A percentile compares a stretch with the other conserved stretches of the same genome.
Conservation (phyloP, 53 echinoderm and acorn worm species). For the Holothuria scabra region DNA sequence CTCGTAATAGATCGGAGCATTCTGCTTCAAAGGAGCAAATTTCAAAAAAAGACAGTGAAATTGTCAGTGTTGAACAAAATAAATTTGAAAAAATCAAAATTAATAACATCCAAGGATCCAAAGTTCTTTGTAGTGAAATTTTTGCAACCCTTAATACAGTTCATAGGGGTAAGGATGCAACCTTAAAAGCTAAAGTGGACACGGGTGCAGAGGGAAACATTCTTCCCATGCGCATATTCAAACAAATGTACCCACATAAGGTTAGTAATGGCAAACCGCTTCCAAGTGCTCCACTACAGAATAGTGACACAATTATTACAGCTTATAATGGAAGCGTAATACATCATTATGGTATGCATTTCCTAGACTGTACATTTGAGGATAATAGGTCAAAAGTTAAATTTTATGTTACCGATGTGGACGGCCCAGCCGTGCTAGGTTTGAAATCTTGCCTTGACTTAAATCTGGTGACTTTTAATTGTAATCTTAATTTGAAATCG, state of each 20-base stretch:
- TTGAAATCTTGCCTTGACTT: constrained; percentile 51
- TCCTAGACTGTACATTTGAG: constrained; percentile 47
- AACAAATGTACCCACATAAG: constrained; percentile 51
- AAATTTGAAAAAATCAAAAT: constrained; percentile 12
- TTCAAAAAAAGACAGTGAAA: neutral
- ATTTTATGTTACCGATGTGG: constrained; percentile 53
- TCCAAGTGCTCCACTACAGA: neutral
- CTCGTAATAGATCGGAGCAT: neutral
- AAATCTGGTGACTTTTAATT: no score
- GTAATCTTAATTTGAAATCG: neutral
- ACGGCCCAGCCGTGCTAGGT: constrained; percentile 63
- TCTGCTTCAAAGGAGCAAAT: neutral
- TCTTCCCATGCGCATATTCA: no score
- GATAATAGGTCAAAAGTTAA: constrained; percentile 12
- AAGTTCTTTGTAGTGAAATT: neutral
- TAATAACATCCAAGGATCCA: neutral
- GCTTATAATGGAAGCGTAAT: constrained; percentile 67
- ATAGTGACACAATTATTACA: constrained; percentile 44
- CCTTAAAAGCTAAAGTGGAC: constrained; percentile 49
- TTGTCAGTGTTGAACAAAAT: neutral
- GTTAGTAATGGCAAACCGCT: constrained; percentile 20
- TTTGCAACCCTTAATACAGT: constrained; percentile 11
- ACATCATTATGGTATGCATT: constrained; percentile 50
- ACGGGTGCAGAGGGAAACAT: constrained; percentile 59
- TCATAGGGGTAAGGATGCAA: no score